Conservation (phyloP, 2,797 vertebrate genomes). For the Hipposideros larvatus region DNA sequence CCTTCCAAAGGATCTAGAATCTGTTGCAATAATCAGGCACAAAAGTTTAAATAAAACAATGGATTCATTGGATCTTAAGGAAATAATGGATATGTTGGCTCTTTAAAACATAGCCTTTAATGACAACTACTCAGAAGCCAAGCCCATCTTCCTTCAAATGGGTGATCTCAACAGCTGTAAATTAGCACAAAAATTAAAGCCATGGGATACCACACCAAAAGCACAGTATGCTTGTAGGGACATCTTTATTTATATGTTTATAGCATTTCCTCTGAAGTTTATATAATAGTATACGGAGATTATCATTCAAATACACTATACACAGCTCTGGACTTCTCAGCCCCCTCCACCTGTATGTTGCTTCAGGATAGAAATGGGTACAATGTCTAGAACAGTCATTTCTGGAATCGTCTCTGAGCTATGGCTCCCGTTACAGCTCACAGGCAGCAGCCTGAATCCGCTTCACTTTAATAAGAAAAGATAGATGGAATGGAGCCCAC, state of each 20-base stretch:
- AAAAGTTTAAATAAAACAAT: slow-evolving; percentile 35
- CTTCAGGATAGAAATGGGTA: slow-evolving; percentile 46
- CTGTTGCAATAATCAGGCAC: background rate
- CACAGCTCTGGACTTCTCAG: slow-evolving; percentile 33
- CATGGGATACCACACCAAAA: slow-evolving; percentile 6
- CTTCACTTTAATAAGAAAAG: slow-evolving; percentile 75
- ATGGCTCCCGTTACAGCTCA: slow-evolving; percentile 52
- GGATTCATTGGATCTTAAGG: background rate
- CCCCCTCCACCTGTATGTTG: background rate
- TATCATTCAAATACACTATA: slow-evolving; percentile 21
- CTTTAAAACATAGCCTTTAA: background rate
- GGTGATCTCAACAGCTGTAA: background rate
- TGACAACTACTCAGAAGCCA: slow-evolving; percentile 26
- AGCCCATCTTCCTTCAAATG: background rate
- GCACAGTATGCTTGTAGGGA: background rate
- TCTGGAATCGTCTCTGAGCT: slow-evolving; percentile 64
- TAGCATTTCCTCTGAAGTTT: slow-evolving; percentile 58
- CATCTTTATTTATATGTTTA: slow-evolving; percentile 57
- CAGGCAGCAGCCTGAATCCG: slow-evolving; percentile 69
- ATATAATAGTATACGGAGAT: background rate
- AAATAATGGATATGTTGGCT: background rate
- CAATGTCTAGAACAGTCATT: slow-evolving; percentile 56
- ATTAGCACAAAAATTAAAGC: background rate
- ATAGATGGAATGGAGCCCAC: slow-evolving; percentile 78
- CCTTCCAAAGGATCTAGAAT: background rate